Evolutionary conservation across 2,113 vertebrate genomes (phyloP), one percentile per base, ranked within the genome.

Genomic region (Neoarius graeffei): DNA sequence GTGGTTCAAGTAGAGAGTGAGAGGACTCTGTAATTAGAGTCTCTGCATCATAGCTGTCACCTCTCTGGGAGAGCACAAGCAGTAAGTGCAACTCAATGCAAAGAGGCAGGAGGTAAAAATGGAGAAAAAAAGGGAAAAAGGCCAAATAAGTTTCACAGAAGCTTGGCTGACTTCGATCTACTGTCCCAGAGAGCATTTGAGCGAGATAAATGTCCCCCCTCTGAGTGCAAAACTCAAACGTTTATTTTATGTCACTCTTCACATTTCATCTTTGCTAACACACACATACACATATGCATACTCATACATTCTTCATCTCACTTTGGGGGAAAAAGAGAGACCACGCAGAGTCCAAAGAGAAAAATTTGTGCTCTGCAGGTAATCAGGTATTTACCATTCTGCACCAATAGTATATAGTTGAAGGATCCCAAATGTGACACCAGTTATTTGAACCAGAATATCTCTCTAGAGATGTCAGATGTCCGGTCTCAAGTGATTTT

Each of bases 1-100:
- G 88, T 23, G 76, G 90, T 89, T 90, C 77, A 83, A 67, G 5
- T 83, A 79, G 85, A 81, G 64, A 87, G 56, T 81, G 85, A 89
- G 85, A 64, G 27, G 86, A 86, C 79, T 80, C 27, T 59, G 57
- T 89, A 85, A 89, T 90, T 89, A 90, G 59, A 85, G 42, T 50
- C 83, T 83, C 83, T 87, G 42, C 57, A 81, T 85, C 81, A 14
- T 54, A 87, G 59, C 85, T 84, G 71, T 86, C 89, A 77, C 77
- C 25, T 88, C 64, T 80, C 27, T 20, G 11, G 64, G 19, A 82
- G 73, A 82, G 83, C 57, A 77, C 66, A 54, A 85, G 42, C 59
- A 42, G 42, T 50, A 77, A 88, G 59, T 69, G 66, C 35, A 74
- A 85, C 13, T 56, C 57, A 5, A 57, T 48, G 69, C 30, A 69